Base-by-base conservation (phyloP, 1,140 invertebrate species). In the Amyelois transitella region DNA sequence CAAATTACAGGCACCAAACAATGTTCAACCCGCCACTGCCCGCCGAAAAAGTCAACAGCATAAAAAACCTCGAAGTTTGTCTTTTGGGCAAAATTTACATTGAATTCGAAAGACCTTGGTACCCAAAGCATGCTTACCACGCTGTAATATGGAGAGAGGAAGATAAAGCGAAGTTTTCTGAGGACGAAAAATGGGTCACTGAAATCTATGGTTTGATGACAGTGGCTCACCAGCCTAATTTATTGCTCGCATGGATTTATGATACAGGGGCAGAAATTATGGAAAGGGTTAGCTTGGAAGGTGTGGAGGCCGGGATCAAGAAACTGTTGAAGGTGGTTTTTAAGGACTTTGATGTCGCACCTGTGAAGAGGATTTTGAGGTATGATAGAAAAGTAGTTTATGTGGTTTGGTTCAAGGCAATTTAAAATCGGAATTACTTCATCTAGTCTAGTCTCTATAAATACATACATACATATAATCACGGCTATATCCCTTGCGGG, bases 71-170 rank as follows among this genome's bases (percentile, higher is more conserved):
- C 0, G 91, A 91, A 10, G 90, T 94, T 60, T 94, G 94, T 28
- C 91, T 91, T 1, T 90, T 95, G 0, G 91, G 95, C 69, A 96
- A 96, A 83, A 91, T 97, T 50, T 95, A 94, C 64, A 67, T 95
- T 17, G 90, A 93, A 72, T 95, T 93, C 63, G 70, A 89, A 1
- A 72, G 87, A 43, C 86, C 86, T 19, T 94, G 94, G 89, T 93
- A 93, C 91, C 89, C 90, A 1, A 68, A 89, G 32, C 75, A 66
- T 1, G 80, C 72, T 43, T 87, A 77, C 45, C 91, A 90, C 67
- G 82, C 75, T 25, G 81, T 93, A 12, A 60, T 92, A n/a, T 93
- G 92, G 92, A 81, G 69, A 1, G 83, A 91, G 12, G 75, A 89
- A 53, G 90, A 92, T 57, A 89, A 89, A 51, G 76, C 65, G 0